phyloP scores from a whole-genome alignment of 1,140 invertebrate genomes.

The Sinella curviseta region DNA sequence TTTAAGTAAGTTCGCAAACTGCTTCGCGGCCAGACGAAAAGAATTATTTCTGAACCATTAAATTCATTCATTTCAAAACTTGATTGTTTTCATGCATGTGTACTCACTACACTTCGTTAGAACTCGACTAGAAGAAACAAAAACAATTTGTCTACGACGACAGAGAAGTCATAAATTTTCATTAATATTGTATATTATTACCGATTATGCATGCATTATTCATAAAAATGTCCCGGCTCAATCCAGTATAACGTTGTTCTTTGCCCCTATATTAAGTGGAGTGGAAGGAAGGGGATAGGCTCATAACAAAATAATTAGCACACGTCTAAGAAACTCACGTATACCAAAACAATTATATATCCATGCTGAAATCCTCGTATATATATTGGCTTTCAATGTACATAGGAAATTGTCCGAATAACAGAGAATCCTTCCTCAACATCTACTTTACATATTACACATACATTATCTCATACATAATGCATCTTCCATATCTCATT shows the following conservation, averaged over 20 bases:
- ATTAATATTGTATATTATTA: neutral
- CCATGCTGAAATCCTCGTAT: neutral
- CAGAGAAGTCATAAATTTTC: too few relatives aligned
- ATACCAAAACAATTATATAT: neutral
- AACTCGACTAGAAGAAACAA: too few relatives aligned
- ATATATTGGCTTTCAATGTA: neutral
- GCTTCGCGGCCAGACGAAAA: too few relatives aligned
- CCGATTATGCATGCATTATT: neutral
- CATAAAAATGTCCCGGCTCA: neutral
- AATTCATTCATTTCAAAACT: too few relatives aligned
- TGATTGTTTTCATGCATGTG: too few relatives aligned
- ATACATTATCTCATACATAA: neutral
- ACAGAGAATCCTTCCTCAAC: conserved; percentile 24
- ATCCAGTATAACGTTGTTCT: neutral
- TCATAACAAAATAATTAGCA: conserved; percentile 21
- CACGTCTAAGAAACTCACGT: neutral
- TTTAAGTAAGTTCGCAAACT: too few relatives aligned
- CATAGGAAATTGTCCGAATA: conserved; percentile 8
- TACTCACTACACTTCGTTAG: too few relatives aligned
- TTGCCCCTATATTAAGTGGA: neutral
- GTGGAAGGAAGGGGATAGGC: neutral
- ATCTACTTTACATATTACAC: neutral
- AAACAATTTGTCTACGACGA: too few relatives aligned
- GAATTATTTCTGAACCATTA: too few relatives aligned
- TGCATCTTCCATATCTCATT: neutral